Evolutionary conservation across 2,797 vertebrate genomes (phyloP).

Genomic region (Momotus momota): DNA sequence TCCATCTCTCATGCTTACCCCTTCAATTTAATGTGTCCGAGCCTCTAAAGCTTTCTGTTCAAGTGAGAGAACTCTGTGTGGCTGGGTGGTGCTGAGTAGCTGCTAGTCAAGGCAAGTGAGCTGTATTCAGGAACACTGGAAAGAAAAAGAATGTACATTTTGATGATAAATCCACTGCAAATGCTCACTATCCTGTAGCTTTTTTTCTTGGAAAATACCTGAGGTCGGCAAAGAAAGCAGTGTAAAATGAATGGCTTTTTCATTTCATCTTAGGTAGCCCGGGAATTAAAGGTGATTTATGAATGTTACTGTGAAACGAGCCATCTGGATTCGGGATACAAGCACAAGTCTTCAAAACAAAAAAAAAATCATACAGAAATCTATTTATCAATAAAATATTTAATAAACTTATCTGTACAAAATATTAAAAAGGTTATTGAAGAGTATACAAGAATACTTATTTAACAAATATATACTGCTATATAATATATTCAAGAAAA

Average conservation of each 20-base stretch:
- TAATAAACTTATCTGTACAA: conserved; percentile 88
- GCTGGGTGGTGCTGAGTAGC: background rate
- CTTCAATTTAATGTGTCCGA: background rate
- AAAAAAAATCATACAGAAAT: background rate
- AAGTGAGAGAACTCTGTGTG: background rate
- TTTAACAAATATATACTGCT: conserved; percentile 86
- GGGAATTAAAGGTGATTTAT: background rate
- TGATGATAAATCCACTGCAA: background rate
- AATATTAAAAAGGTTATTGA: conserved; percentile 81
- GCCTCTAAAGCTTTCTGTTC: background rate
- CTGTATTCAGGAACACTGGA: background rate
- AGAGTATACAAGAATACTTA: conserved; percentile 81
- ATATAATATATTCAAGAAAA: conserved; percentile 85
- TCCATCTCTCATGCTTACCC: background rate
- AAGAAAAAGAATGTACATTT: background rate
- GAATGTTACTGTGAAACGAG: background rate
- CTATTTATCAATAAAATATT: conserved; percentile 84
- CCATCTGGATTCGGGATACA: background rate
- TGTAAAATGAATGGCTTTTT: background rate
- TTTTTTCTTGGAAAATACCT: background rate
- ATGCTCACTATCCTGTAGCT: background rate
- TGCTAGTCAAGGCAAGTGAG: background rate
- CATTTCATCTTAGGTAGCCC: background rate
- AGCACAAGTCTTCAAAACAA: background rate
- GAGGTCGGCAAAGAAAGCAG: background rate